Conservation (phyloP, 2,113 vertebrate species). For the Triplophysa dalaica region DNA sequence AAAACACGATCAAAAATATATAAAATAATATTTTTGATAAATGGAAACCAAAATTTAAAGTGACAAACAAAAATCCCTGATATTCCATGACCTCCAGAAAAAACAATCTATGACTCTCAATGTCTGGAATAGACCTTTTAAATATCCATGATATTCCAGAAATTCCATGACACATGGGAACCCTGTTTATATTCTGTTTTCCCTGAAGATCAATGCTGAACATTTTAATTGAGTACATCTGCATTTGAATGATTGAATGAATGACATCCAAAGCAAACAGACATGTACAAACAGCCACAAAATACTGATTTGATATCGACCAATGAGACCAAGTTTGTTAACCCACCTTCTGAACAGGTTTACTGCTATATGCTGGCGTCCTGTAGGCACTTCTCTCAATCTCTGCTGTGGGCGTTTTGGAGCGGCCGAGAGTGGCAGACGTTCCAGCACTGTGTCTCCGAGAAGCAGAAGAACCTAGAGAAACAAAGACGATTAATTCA, state of each 20-base stretch:
- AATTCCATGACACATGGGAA: too few relatives aligned
- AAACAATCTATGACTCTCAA: too few relatives aligned
- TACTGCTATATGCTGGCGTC: slow-evolving; percentile 52
- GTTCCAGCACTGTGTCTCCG: slow-evolving; percentile 50
- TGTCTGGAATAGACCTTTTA: too few relatives aligned
- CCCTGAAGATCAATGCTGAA: too few relatives aligned
- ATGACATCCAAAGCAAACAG: not conserved
- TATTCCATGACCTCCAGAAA: too few relatives aligned
- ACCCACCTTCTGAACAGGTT: slow-evolving; percentile 47
- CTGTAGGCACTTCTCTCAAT: slow-evolving; percentile 67
- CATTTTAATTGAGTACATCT: too few relatives aligned
- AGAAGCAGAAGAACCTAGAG: slow-evolving; percentile 48
- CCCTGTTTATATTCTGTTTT: too few relatives aligned
- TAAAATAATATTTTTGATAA: too few relatives aligned
- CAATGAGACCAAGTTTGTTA: slow-evolving; percentile 38
- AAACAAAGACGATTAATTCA: not conserved
- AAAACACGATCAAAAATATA: too few relatives aligned
- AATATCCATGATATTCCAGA: too few relatives aligned
- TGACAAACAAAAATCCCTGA: too few relatives aligned
- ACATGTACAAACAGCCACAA: not conserved
- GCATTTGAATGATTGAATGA: not conserved
- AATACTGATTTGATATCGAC: not conserved
- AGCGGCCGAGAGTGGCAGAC: slow-evolving; percentile 58
- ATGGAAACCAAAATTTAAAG: too few relatives aligned
- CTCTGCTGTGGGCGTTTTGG: slow-evolving; percentile 73